A percentile compares a stretch with the other conserved stretches of the same genome.
phyloP scores from a whole-genome alignment of 2,113 vertebrate species.

The Laticauda colubrina region DNA sequence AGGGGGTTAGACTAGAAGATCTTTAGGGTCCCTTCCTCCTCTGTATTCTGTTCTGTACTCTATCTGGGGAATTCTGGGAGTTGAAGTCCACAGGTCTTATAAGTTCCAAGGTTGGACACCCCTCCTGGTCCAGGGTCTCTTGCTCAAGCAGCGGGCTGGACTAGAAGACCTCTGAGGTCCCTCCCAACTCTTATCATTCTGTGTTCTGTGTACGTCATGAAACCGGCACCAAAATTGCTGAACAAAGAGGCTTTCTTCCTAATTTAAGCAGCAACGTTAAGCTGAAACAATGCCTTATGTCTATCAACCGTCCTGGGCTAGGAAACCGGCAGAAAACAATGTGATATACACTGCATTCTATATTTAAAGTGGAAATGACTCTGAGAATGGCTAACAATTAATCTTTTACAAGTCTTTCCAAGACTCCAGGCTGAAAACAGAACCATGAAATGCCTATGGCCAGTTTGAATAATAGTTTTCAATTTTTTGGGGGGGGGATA shows the following conservation, averaged over 20 bases:
- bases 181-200: neutral
- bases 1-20: neutral
- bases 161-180: too few species aligned
- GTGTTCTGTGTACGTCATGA: neutral
- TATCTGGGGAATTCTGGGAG: too few species aligned
- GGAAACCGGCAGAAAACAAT: neutral
- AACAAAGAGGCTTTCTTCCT: neutral
- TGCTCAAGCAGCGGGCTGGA: too few species aligned
- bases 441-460: constrained; percentile 28
- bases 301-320: neutral
- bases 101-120: too few species aligned
- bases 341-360: neutral
- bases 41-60: too few species aligned
- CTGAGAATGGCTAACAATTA: neutral
- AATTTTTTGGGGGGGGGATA: neutral
- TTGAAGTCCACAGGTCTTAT: too few species aligned
- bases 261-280: neutral
- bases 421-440: constrained; percentile 47
- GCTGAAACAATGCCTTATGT: neutral
- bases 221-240: neutral
- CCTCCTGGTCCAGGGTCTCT: too few species aligned
- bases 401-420: neutral
- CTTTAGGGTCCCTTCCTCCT: neutral
- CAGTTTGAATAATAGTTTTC: constrained; percentile 47
- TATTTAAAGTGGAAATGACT: neutral